phyloP scores from a whole-genome alignment of 92 coral and sea anemone species.

The Zoanthus solanderi region DNA sequence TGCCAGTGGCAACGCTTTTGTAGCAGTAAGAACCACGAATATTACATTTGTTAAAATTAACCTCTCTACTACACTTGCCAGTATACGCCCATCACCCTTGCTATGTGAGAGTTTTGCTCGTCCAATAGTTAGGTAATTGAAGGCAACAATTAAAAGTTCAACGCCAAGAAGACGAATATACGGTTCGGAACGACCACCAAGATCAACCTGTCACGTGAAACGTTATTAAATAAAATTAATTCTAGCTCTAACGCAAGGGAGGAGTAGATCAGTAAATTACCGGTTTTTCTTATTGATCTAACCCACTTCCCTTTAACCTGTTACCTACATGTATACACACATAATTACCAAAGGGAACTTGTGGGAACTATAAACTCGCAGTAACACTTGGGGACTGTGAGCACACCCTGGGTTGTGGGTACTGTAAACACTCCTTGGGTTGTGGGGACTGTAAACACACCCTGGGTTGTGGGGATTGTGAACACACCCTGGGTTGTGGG shows the following conservation, averaged over 20 bases:
- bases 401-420: too few relatives aligned
- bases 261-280: neutral
- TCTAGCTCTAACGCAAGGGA: neutral
- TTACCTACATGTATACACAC: neutral
- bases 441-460: too few relatives aligned
- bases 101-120: slow-evolving; percentile 1
- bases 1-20: slow-evolving; percentile 35
- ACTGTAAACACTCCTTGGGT: too few relatives aligned
- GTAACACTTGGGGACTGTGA: too few relatives aligned
- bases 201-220: slow-evolving; percentile 19
- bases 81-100: slow-evolving; percentile 43
- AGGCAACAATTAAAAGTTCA: slow-evolving; percentile 20
- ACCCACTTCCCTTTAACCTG: neutral
- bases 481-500: too few relatives aligned
- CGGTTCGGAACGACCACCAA: slow-evolving; percentile 7
- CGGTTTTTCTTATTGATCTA: neutral
- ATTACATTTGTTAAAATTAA: slow-evolving; percentile 33
- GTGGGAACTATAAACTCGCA: too few relatives aligned
- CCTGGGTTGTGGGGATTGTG: too few relatives aligned
- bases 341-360: neutral
- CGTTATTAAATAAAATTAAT: neutral
- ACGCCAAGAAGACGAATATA: slow-evolving; percentile 29
- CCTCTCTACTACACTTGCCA: slow-evolving; percentile 55
- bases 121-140: slow-evolving; percentile 30
- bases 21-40: slow-evolving; percentile 27